Conservation (phyloP, 1,140 invertebrate species). For the Aporrectodea caliginosa region DNA sequence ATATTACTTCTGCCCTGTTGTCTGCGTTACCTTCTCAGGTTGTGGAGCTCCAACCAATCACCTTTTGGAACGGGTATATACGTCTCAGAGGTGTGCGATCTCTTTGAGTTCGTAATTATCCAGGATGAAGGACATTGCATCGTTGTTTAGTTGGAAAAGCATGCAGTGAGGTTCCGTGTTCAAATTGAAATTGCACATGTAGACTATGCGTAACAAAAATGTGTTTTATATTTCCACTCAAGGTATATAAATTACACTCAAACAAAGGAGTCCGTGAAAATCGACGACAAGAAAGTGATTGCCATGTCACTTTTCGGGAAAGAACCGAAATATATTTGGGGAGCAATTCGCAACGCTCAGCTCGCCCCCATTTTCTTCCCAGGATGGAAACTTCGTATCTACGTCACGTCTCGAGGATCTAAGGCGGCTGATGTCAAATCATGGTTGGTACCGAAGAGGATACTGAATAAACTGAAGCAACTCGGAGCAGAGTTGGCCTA, state of each 20-base stretch:
- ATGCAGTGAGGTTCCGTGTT: no score
- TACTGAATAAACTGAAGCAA: conserved; percentile 2
- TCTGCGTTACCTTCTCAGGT: no score
- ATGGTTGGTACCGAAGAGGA: background rate
- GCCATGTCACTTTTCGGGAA: conserved; percentile 31
- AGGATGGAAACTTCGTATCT: conserved; percentile 29
- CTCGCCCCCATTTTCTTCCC: conserved; percentile 26
- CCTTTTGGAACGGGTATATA: no score
- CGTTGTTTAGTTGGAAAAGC: no score
- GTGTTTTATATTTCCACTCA: background rate
- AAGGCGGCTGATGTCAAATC: background rate
- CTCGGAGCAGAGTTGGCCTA: background rate
- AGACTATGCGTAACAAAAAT: no score
- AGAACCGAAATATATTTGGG: conserved; percentile 24
- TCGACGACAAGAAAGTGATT: conserved; percentile 14
- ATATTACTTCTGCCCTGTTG: no score
- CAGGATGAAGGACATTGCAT: no score
- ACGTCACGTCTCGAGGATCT: background rate
- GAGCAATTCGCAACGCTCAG: conserved; percentile 31
- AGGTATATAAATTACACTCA: background rate
- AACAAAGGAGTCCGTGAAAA: background rate
- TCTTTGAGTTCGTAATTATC: no score
- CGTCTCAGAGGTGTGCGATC: no score
- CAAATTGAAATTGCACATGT: no score
- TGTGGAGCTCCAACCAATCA: no score